phyloP scores from a whole-genome alignment of 2,113 vertebrate genomes.

The Xiphophorus hellerii region DNA sequence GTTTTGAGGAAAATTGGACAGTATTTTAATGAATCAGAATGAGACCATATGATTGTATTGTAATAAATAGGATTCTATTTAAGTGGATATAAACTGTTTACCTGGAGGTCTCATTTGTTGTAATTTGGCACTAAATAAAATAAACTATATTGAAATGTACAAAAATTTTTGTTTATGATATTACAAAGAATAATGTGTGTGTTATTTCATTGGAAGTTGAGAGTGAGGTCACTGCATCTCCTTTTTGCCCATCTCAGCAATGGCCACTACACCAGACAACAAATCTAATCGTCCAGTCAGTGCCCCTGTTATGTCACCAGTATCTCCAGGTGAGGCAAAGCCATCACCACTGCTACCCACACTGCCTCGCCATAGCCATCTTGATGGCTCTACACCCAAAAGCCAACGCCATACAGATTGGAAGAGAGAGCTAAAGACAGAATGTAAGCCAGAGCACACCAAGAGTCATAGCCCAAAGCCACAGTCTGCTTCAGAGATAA shows the following conservation, averaged over 20 bases:
- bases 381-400: conserved; percentile 67
- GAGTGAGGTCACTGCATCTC: background rate
- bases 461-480: conserved; percentile 74
- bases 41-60: background rate
- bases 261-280: conserved; percentile 87
- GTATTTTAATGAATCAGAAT: too few species aligned
- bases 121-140: too few species aligned
- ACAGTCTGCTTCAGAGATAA: conserved; percentile 77
- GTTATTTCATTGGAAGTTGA: background rate
- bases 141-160: too few species aligned
- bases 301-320: conserved; percentile 89
- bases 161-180: too few species aligned
- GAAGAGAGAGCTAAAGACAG: conserved; percentile 77
- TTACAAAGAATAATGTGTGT: background rate
- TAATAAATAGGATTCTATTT: background rate
- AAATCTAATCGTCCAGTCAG: conserved; percentile 90
- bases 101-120: background rate
- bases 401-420: conserved; percentile 73
- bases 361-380: conserved; percentile 39
- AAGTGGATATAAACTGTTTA: background rate
- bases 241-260: conserved; percentile 72
- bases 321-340: conserved; percentile 78
- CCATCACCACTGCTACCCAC: conserved; percentile 60
- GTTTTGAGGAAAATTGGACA: too few species aligned
- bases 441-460: conserved; percentile 70